Conservation (phyloP, 2,797 vertebrate species). For the Schizothorax lantsangensis region DNA sequence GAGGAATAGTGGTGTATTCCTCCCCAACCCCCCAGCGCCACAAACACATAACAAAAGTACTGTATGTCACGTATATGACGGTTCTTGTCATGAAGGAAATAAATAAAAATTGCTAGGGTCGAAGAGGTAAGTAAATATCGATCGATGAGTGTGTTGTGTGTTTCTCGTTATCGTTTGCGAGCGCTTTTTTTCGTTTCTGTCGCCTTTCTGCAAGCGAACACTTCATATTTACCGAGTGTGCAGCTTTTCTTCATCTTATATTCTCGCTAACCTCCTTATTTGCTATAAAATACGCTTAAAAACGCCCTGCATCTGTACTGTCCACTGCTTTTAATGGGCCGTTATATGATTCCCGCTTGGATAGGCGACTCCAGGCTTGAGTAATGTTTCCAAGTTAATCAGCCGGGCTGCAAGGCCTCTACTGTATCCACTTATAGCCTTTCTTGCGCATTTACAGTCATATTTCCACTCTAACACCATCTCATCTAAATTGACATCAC, state of each 20-base stretch:
- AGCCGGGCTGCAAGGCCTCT: conserved; percentile 43
- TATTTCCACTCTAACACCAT: conserved; percentile 4
- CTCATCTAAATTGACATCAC: conserved; percentile 22
- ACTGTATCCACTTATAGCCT: conserved; percentile 33
- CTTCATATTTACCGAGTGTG: conserved; percentile 33
- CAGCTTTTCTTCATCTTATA: background rate
- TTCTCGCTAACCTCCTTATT: background rate
- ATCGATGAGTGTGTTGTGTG: conserved; percentile 22
- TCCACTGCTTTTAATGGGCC: conserved; percentile 21
- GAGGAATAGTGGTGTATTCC: conserved; percentile 55
- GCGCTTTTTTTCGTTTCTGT: conserved; percentile 47
- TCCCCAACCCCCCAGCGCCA: conserved; percentile 48
- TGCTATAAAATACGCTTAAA: background rate
- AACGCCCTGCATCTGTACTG: conserved; percentile 11
- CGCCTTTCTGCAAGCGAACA: conserved; percentile 57
- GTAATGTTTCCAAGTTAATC: conserved; percentile 49
- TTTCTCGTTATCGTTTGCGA: conserved; percentile 26
- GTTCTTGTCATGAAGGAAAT: conserved; percentile 86
- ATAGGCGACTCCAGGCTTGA: conserved; percentile 35
- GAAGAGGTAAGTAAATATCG: conserved; percentile 70
- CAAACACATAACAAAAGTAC: conserved; percentile 62
- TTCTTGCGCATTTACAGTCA: conserved; percentile 11
- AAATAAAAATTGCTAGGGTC: conserved; percentile 81
- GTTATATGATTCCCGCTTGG: conserved; percentile 49
- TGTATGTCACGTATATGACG: conserved; percentile 64